These are phyloP conservation scores for Ovis aries DNA, from an alignment of 2,113 vertebrate genomes.

Conservation along the genomic window ARS-UI_Ramb_v3.0 NC_056080.1:123561501-123562000, in stretches of 20 bases:
- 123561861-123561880: neutral
- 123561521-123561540: neutral
- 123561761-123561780: neutral
- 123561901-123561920: neutral
- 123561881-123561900: neutral
- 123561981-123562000: neutral
- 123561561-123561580: neutral
- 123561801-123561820: neutral
- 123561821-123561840: neutral
- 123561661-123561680: neutral
- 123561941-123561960: neutral
- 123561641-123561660: neutral
- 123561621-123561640: neutral
- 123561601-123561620: neutral
- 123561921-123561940: neutral
- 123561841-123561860: slow-evolving; percentile 8
- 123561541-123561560: neutral
- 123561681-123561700: neutral
- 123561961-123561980: neutral
- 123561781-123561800: neutral
- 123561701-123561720: neutral
- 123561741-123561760: neutral
- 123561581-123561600: neutral
- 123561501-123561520: neutral
- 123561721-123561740: neutral